Evolutionary conservation across 2,113 vertebrate genomes (phyloP).

Genomic region (Mobula birostris): DNA sequence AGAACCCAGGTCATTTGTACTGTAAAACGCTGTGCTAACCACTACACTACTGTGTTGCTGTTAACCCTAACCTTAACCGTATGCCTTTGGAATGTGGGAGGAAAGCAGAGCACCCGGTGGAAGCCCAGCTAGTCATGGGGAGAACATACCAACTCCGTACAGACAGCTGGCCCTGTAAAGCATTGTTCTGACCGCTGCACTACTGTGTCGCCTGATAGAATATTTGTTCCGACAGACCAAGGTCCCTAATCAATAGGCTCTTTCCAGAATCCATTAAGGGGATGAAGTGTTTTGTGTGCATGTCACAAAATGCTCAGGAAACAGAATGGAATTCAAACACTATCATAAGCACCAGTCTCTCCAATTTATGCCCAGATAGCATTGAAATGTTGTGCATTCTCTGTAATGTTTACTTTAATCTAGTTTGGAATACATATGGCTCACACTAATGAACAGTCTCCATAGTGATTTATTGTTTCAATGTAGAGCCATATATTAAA

Average conservation of each 20-base stretch:
- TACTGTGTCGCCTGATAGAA: background rate
- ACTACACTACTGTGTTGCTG: too few species aligned
- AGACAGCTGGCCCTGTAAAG: too few species aligned
- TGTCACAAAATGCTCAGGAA: background rate
- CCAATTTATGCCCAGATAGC: background rate
- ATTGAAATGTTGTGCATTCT: background rate
- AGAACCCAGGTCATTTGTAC: too few species aligned
- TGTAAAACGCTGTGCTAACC: too few species aligned
- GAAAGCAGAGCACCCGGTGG: too few species aligned
- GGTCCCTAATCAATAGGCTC: background rate
- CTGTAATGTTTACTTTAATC: background rate
- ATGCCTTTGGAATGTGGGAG: too few species aligned
- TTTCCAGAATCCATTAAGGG: background rate
- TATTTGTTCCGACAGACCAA: background rate
- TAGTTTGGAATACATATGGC: background rate
- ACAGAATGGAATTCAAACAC: background rate
- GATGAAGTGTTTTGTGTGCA: too few species aligned
- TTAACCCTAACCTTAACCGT: too few species aligned
- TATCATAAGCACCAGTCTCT: background rate
- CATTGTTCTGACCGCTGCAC: too few species aligned
- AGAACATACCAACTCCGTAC: too few species aligned
- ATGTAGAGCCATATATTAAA: constrained; percentile 25
- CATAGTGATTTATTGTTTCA: constrained; percentile 22
- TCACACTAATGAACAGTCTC: background rate
- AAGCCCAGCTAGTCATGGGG: too few species aligned